These are phyloP conservation scores for Podocnemis expansa DNA, from an alignment of 2,113 vertebrate species.

Conservation along the genomic window DNA sequence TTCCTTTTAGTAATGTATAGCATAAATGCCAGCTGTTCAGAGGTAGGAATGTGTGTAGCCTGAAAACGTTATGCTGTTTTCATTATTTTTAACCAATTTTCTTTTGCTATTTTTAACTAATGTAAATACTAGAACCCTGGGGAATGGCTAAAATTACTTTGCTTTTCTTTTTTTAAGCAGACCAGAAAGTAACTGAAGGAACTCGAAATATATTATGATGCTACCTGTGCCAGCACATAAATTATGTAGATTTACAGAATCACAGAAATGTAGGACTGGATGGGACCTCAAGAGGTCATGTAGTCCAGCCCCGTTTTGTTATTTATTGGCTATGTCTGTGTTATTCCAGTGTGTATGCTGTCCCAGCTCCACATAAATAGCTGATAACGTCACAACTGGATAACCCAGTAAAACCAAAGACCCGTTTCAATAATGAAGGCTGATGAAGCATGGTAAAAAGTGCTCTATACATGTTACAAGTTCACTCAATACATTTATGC, in stretches of 20 bases:
- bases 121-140: slow-evolving; percentile 38
- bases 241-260: neutral
- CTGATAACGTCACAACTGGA: no score
- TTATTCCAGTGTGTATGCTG: no score
- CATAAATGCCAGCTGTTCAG: neutral
- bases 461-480: no score
- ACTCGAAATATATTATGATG: slow-evolving; percentile 42
- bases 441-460: no score
- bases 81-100: slow-evolving; percentile 33
- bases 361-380: no score
- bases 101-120: slow-evolving; percentile 57
- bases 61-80: slow-evolving; percentile 32
- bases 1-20: neutral
- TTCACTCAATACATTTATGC: no score
- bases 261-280: neutral
- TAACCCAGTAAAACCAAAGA: no score
- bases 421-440: no score
- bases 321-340: no score
- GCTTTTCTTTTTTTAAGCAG: slow-evolving; percentile 18
- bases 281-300: neutral
- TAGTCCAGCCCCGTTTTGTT: neutral
- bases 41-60: neutral
- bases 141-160: slow-evolving; percentile 63
- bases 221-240: slow-evolving; percentile 53
- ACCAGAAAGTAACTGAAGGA: slow-evolving; percentile 48